phyloP scores from a whole-genome alignment of 2,113 vertebrate genomes.

The Jacana jacana region DNA sequence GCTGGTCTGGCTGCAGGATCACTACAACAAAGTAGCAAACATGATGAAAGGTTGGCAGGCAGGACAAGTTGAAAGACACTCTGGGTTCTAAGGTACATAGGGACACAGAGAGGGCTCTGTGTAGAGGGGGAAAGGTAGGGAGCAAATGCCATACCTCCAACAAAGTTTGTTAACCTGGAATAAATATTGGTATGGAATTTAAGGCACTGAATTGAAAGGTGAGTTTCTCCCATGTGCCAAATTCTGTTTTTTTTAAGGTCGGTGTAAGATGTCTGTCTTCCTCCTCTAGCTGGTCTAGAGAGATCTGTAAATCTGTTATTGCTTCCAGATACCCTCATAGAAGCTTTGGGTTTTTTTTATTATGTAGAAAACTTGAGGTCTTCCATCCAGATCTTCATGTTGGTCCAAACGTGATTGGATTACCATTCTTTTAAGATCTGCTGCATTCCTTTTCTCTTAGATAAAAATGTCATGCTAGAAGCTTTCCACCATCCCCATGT shows the following conservation, averaged over 20 bases:
- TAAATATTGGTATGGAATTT: background rate
- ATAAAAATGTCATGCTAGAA: background rate
- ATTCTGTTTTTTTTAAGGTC: background rate
- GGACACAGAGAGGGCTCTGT: background rate
- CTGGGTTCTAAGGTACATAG: background rate
- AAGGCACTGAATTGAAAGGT: background rate
- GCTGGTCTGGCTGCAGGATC: background rate
- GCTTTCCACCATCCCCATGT: background rate
- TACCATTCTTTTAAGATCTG: background rate
- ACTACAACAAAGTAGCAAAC: background rate
- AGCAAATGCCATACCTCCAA: background rate
- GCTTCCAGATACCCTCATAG: background rate
- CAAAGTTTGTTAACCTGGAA: background rate
- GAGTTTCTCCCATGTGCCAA: background rate
- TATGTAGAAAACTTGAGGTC: background rate
- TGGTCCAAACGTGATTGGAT: background rate
- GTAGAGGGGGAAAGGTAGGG: background rate
- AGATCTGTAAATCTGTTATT: background rate
- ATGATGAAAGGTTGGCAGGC: background rate
- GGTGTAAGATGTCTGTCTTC: background rate
- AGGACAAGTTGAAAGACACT: background rate
- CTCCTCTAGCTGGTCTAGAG: background rate
- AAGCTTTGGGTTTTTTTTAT: background rate
- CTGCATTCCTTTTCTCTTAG: background rate
- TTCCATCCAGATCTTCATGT: background rate